Base-by-base conservation (phyloP, 2,888 invertebrate genomes). In the Theodoxus fluviatilis region DNA sequence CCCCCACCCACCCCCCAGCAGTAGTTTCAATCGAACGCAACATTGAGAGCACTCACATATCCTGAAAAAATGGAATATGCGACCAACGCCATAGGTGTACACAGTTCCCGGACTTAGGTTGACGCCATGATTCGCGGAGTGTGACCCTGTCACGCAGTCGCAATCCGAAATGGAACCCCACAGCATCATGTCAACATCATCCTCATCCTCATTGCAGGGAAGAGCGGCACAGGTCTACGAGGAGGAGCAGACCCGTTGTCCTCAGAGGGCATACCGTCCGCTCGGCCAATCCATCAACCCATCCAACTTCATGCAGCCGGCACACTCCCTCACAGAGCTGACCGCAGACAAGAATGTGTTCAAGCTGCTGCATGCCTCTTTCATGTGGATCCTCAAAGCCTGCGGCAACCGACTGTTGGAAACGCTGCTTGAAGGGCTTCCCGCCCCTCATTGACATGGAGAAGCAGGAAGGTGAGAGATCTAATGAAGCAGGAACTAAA, bases 21-120 rank as follows among this genome's bases (percentile, higher is more conserved):
- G n/a, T n/a, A n/a, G n/a, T n/a, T n/a, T n/a, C n/a, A n/a, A n/a
- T n/a, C n/a, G n/a, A n/a, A n/a, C n/a, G n/a, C n/a, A n/a, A n/a
- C n/a, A n/a, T n/a, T n/a, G n/a, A n/a, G n/a, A n/a, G n/a, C n/a
- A n/a, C n/a, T n/a, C n/a, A n/a, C n/a, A n/a, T n/a, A n/a, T n/a
- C n/a, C n/a, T n/a, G n/a, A n/a, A n/a, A n/a, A n/a, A n/a, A n/a
- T n/a, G n/a, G n/a, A n/a, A n/a, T n/a, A n/a, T n/a, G n/a, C n/a
- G n/a, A n/a, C n/a, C n/a, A n/a, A n/a, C n/a, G n/a, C n/a, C n/a
- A n/a, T n/a, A n/a, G n/a, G n/a, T 93, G 86, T 90, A 93, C 71
- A 87, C 94, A 94, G 93, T 81, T 91, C 93, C 33, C 93, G 93
- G 88, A 92, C 93, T 1, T 91, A 93, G 82, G 88, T 94, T 15